A percentile compares a stretch with the other conserved stretches of the same genome.
These are phyloP conservation scores for Lochmaea capreae DNA, from an alignment of 2,888 invertebrate genomes.

Conservation along the genomic window DNA sequence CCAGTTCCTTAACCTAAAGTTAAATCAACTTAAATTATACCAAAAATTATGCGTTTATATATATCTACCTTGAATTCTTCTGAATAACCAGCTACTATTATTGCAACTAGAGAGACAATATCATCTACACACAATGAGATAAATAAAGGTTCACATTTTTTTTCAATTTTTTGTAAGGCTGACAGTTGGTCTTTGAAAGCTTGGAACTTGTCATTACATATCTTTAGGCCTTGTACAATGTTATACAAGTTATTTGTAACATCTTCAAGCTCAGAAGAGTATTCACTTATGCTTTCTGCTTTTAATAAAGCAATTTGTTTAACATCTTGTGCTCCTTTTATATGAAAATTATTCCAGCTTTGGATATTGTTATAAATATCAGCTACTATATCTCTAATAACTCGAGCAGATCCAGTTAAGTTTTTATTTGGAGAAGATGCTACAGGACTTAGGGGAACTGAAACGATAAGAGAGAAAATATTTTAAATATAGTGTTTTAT, in stretches of 20 bases:
- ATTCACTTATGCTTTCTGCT: conserved; percentile 48
- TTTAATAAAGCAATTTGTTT: conserved; percentile 62
- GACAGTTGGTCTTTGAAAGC: conserved; percentile 56
- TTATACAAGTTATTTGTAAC: conserved; percentile 53
- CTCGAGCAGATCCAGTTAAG: conserved; percentile 70
- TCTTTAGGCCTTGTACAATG: conserved; percentile 52
- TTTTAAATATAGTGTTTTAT: conserved; percentile 2
- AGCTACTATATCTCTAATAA: conserved; percentile 69
- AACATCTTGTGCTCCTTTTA: conserved; percentile 64
- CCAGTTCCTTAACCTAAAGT: conserved; percentile 59
- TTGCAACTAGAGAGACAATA: conserved; percentile 53
- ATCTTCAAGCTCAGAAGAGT: conserved; percentile 49
- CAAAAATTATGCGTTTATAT: not conserved
- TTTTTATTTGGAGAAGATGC: conserved; percentile 64
- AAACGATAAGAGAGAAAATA: not conserved
- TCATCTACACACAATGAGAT: conserved; percentile 56
- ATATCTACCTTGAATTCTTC: conserved; percentile 62
- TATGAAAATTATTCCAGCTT: conserved; percentile 67
- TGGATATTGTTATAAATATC: conserved; percentile 69
- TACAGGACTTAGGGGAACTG: conserved; percentile 64
- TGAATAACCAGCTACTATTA: conserved; percentile 61
- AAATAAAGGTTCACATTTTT: conserved; percentile 58
- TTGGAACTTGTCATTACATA: conserved; percentile 52
- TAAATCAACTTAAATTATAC: conserved; percentile 21
- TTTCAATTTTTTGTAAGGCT: conserved; percentile 59